These are phyloP conservation scores for Lasioglossum leucozonium DNA, from an alignment of 2,888 invertebrate species.

Conservation along the genomic window DNA sequence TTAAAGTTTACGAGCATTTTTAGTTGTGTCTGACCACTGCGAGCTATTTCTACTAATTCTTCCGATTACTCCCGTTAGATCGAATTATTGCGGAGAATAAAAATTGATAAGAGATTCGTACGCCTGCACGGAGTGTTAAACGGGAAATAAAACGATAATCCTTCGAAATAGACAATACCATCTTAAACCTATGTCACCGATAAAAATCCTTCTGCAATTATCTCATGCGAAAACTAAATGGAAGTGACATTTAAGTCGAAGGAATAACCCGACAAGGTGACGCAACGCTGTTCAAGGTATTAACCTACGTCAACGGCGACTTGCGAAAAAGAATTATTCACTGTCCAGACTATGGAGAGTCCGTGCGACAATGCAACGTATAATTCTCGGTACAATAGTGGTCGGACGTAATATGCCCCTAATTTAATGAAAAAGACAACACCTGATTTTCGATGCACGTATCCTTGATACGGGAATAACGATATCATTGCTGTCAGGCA, in stretches of 20 bases:
- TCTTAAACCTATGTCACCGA: neutral
- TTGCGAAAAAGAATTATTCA: neutral
- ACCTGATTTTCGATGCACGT: neutral
- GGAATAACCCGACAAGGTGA: constrained; percentile 21
- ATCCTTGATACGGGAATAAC: constrained; percentile 25
- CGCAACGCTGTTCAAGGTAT: constrained; percentile 35
- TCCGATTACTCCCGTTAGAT: neutral
- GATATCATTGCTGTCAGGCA: constrained; percentile 25
- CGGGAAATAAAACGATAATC: neutral
- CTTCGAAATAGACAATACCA: neutral
- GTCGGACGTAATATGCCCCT: neutral
- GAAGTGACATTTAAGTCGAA: constrained; percentile 38
- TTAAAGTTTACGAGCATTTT: no score
- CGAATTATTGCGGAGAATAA: neutral
- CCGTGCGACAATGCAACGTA: neutral
- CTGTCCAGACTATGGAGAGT: neutral
- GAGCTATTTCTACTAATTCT: neutral
- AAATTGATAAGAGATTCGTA: neutral
- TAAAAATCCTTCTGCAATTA: constrained; percentile 4
- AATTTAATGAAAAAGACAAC: neutral
- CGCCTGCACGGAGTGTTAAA: neutral
- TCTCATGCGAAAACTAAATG: constrained; percentile 16
- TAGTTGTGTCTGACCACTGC: neutral
- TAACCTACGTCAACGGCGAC: constrained; percentile 25
- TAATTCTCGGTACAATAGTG: neutral